phyloP scores from a whole-genome alignment of 2,113 vertebrate genomes.

The Poeciliopsis turrubarensis region DNA sequence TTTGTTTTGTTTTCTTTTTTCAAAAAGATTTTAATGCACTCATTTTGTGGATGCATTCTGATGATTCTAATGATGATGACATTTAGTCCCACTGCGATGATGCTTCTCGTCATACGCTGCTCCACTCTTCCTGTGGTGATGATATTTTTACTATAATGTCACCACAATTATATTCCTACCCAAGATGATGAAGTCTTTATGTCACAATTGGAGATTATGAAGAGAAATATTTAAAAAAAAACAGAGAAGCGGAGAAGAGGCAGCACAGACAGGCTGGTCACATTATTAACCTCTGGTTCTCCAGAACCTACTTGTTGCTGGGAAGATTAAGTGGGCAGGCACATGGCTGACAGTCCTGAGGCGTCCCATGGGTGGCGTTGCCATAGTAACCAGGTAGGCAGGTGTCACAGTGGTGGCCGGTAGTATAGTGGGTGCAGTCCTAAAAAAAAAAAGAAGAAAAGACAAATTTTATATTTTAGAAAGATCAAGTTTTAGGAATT shows the following conservation, averaged over 20 bases:
- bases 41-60: constrained; percentile 4
- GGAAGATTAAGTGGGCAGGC: constrained; percentile 71
- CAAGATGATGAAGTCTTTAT: constrained; percentile 13
- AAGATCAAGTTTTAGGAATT: not conserved
- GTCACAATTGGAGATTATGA: constrained; percentile 17
- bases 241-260: not conserved
- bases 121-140: constrained; percentile 31
- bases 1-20: constrained; percentile 39
- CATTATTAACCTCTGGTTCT: constrained; percentile 10
- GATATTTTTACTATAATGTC: constrained; percentile 43
- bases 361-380: constrained; percentile 63
- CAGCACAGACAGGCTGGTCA: constrained; percentile 3
- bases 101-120: constrained; percentile 23
- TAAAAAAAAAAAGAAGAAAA: constrained; percentile 11
- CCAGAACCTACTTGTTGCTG: constrained; percentile 70
- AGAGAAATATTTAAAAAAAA: not conserved
- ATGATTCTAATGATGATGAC: constrained; percentile 43
- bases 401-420: constrained; percentile 62
- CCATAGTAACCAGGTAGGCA: constrained; percentile 72
- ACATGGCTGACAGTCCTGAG: constrained; percentile 66
- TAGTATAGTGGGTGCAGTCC: constrained; percentile 67
- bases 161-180: constrained; percentile 30
- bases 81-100: constrained; percentile 49
- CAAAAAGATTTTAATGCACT: constrained; percentile 16
- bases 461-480: not conserved